A percentile compares a stretch with the other conserved stretches of the same genome.
Conservation (phyloP, 2,797 vertebrate species). For the Aselliscus stoliczkanus region DNA sequence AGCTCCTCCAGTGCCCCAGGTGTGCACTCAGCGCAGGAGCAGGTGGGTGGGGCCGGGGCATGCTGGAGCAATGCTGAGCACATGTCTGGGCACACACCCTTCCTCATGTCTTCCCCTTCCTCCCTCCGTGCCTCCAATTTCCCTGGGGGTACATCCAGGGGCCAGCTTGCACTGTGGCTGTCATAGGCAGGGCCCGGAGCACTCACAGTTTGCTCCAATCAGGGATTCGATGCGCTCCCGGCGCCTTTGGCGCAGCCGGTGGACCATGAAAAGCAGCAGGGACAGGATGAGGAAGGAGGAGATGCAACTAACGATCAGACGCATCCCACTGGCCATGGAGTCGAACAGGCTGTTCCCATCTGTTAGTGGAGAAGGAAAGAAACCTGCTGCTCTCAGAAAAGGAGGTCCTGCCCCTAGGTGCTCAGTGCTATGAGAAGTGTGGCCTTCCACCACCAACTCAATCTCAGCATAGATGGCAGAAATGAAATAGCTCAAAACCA, state of each 20-base stretch:
- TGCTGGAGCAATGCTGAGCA: background rate
- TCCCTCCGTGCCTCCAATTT: background rate
- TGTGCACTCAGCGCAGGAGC: background rate
- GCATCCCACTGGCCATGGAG: constrained; percentile 98
- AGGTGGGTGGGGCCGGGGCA: background rate
- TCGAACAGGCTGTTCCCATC: constrained; percentile 96
- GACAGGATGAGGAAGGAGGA: constrained; percentile 99
- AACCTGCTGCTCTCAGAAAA: background rate
- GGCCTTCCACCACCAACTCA: background rate
- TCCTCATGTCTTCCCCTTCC: background rate
- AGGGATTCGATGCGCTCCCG: constrained; percentile 96
- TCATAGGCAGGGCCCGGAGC: background rate
- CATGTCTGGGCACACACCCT: background rate
- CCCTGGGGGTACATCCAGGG: background rate
- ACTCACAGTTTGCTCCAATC: constrained; percentile 96
- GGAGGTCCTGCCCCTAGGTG: background rate
- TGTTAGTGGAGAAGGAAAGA: constrained; percentile 68
- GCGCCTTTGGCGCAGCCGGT: constrained; percentile 93
- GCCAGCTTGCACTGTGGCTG: background rate
- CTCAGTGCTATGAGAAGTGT: background rate
- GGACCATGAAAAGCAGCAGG: constrained; percentile 98
- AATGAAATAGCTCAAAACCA: background rate
- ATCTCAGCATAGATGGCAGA: background rate
- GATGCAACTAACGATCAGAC: constrained; percentile 97
- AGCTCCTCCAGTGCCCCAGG: background rate